These are phyloP conservation scores for Pristionchus exspectatus DNA, from an alignment of 2,888 invertebrate species.

Conservation along the genomic window DNA sequence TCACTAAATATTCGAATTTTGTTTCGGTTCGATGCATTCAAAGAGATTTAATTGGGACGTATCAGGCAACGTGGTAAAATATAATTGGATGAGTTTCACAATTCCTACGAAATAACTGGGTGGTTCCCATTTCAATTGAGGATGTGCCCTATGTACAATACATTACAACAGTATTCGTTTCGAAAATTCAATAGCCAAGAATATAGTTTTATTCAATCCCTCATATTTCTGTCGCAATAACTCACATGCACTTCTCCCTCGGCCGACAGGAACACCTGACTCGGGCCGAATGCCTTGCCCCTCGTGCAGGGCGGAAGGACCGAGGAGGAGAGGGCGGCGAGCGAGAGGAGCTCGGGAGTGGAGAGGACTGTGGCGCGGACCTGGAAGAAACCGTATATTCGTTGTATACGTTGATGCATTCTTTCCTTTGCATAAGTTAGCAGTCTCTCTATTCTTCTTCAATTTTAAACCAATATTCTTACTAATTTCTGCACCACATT, in stretches of 20 bases:
- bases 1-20: too few relatives aligned
- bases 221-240: too few relatives aligned
- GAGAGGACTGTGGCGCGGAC: constrained; percentile 67
- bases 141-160: too few relatives aligned
- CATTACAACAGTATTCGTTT: too few relatives aligned
- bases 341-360: constrained; percentile 66
- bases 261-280: constrained; percentile 25
- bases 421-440: too few relatives aligned
- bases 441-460: too few relatives aligned
- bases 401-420: too few relatives aligned
- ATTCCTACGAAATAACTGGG: not conserved
- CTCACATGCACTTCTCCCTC: constrained; percentile 45
- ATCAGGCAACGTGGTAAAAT: too few relatives aligned
- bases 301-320: constrained; percentile 66
- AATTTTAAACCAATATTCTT: not conserved
- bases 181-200: too few relatives aligned
- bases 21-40: too few relatives aligned
- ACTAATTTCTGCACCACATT: not conserved
- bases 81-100: not conserved
- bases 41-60: not conserved
- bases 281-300: constrained; percentile 50
- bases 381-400: constrained; percentile 41
- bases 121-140: too few relatives aligned
- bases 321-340: constrained; percentile 64
- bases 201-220: too few relatives aligned